These are phyloP conservation scores for Paedocypris sp. DNA, from an alignment of 2,113 vertebrate genomes.

Conservation along the genomic window DNA sequence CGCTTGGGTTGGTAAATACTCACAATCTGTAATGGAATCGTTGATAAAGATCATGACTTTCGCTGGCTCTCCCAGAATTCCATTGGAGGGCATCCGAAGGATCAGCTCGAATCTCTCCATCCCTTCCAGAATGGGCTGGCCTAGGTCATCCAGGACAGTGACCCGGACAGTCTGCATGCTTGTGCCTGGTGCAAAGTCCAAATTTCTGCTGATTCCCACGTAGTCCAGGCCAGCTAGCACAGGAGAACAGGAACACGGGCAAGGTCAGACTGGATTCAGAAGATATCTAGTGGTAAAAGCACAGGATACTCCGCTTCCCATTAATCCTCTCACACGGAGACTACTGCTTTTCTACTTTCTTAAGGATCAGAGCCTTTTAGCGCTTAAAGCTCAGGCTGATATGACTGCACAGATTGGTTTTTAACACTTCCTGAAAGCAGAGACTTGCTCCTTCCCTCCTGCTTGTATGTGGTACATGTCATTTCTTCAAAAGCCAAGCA, in stretches of 20 bases:
- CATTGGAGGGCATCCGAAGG: constrained; percentile 76
- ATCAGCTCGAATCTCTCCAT: constrained; percentile 79
- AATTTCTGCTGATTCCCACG: constrained; percentile 81
- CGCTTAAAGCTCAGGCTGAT: neutral
- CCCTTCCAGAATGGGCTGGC: constrained; percentile 79
- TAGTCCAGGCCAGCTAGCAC: constrained; percentile 78
- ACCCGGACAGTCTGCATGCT: constrained; percentile 75
- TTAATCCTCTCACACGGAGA: constrained; percentile 1
- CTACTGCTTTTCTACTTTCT: neutral
- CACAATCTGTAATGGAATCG: constrained; percentile 82
- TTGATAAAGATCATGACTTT: constrained; percentile 75
- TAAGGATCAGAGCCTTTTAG: neutral
- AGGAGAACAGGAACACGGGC: neutral
- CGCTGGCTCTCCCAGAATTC: constrained; percentile 75
- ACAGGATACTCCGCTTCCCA: neutral
- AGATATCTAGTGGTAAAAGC: neutral
- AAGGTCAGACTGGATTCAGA: neutral
- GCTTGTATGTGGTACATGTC: neutral
- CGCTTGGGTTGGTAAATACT: too few species aligned
- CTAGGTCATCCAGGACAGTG: constrained; percentile 81
- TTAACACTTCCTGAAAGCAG: neutral
- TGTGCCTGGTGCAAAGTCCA: constrained; percentile 84
- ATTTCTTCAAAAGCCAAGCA: neutral
- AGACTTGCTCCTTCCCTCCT: too few species aligned
- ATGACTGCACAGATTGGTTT: neutral